Evolutionary conservation across 2,888 invertebrate species (phyloP), one percentile per base, ranked within the genome.

Genomic region (Nesidiocoris tenuis): DNA sequence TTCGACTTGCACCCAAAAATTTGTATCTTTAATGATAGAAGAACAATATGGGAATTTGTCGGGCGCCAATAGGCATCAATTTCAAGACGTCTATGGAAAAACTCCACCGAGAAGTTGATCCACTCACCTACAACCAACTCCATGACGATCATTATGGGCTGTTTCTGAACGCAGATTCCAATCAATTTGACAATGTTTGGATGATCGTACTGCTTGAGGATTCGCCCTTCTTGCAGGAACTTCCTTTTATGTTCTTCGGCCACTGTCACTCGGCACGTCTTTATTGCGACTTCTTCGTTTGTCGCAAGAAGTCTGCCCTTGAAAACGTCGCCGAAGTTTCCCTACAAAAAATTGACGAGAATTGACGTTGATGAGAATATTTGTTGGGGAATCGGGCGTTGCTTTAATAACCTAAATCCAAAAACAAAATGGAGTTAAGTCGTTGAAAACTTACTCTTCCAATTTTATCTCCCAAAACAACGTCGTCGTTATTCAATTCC

Each of bases 141-240:
- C 98, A 98, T 98, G 39, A 98, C 96, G 82, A 98, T 97, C 96
- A 98, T 97, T 76, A 98, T 96, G 0, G 98, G 98, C 82, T 97
- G 96, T 82, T 96, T 95, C 84, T 97, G 97, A 79, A 97, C 97
- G 81, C 97, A 98, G 81, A 98, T 97, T 24, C 98, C 98, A 81
- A 97, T 96, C 56, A 98, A 89, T 82, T 94, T 90, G 55, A 98
- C 98, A 79, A 98, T 95, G 85, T 98, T 98, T 0, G 95, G 95
- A 84, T 98, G 98, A 84, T 96, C 93, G 84, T 98, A 98, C 84
- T 96, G 96, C 83, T 97, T 96, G 16, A 98, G 86, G 80, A 98
- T 97, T 80, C 97, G 87, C 0, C 97, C 97, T 83, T 98, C 98
- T 83, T 95, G 95, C 54, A 98, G 85, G 85, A 98, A 98, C 82